These are phyloP conservation scores for Mylabris phalerata DNA, from an alignment of 1,140 invertebrate species.

Conservation along the genomic window DNA sequence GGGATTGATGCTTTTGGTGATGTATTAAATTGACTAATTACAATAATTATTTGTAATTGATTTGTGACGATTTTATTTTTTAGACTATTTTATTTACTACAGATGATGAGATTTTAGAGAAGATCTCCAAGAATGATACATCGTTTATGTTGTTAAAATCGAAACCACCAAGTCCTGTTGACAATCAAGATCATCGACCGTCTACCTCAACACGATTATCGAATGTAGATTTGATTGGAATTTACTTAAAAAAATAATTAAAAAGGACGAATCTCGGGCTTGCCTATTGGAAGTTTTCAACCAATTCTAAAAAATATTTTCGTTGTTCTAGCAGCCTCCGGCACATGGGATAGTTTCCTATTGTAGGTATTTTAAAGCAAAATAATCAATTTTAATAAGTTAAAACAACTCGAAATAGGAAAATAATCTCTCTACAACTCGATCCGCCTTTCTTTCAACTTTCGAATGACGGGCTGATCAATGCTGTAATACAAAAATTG, in stretches of 20 bases:
- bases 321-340: no score
- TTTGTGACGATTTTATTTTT: slow-evolving; percentile 68
- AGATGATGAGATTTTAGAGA: slow-evolving; percentile 64
- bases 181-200: slow-evolving; percentile 46
- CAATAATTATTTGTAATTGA: slow-evolving; percentile 6
- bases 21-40: slow-evolving; percentile 45
- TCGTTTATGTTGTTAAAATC: slow-evolving; percentile 52
- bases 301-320: no score
- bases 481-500: no score
- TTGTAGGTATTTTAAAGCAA: no score
- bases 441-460: no score
- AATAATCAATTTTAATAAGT: no score
- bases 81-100: slow-evolving; percentile 79
- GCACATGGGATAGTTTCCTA: no score
- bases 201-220: slow-evolving; percentile 44
- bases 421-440: no score
- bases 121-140: slow-evolving; percentile 63
- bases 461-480: no score
- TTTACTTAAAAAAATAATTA: not conserved
- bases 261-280: not conserved
- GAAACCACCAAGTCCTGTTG: slow-evolving; percentile 34
- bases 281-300: no score
- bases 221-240: slow-evolving; percentile 11
- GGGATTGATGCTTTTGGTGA: slow-evolving; percentile 68
- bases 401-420: no score